Evolutionary conservation across 2,797 vertebrate genomes (phyloP), one percentile per base, ranked within the genome.

Genomic region (Tamandua tetradactyla): DNA sequence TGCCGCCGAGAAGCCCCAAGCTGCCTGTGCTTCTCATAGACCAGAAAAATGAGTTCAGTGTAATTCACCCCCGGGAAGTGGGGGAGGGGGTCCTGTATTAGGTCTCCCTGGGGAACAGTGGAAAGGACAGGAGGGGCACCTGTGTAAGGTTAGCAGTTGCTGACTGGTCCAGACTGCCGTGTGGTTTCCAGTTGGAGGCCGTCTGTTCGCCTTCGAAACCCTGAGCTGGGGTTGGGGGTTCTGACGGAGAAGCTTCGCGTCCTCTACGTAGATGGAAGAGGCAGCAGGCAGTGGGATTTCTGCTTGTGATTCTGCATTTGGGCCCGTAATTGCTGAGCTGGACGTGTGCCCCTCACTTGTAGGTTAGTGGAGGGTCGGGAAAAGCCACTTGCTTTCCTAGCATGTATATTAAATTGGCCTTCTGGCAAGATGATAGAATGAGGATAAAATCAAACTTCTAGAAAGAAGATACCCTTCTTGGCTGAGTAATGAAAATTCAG

Each of bases 211-310:
- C 0, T 78, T 47, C 44, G 64, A 2, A 10, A 47, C 13, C 1
- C 55, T 1, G 0, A 1, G 15, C 35, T 5, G 3, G 23, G 20
- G 35, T 30, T 13, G 2, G 13, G 35, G 79, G 7, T 22, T 68
- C 12, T 0, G 15, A 9, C 23, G 8, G 22, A 37, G 22, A 25
- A 15, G 1, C 4, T 2, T 2, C 30, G 68, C 3, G 37, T 35
- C 42, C 44, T 37, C 3, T 0, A 0, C 14, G 0, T 14, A 20
- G 9, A 23, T 13, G 22, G 6, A 3, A 40, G 37, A 61, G 22
- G 18, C 40, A 20, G 14, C 52, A 35, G 17, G 71, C 32, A 7
- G 2, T 7, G 10, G 1, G 40, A 35, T 47, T 10, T 18, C 62
- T 27, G 74, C 40, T 2, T 6, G 23, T 17, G 32, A 2, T 27